Percentiles rank a stretch among this genome's conserved stretches.
These are phyloP conservation scores for Arion vulgaris DNA, from an alignment of 1,140 invertebrate species.

Conservation along the genomic window DNA sequence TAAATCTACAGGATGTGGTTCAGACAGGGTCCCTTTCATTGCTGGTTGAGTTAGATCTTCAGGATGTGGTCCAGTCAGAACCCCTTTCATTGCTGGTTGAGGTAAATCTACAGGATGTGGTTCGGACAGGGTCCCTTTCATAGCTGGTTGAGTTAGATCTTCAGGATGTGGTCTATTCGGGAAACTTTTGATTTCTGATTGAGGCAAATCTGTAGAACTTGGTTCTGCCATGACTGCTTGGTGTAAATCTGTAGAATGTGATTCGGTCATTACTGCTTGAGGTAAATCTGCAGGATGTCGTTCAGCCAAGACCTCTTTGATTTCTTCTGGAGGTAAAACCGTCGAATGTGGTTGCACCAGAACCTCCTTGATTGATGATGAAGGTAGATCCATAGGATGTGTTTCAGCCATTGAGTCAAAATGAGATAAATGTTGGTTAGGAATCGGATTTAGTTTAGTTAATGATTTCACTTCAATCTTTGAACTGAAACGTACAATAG, in stretches of 20 bases:
- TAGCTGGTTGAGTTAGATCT: conserved; percentile 51
- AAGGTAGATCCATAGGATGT: conserved; percentile 49
- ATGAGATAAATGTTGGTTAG: conserved; percentile 17
- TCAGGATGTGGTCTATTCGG: conserved; percentile 50
- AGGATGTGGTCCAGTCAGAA: conserved; percentile 48
- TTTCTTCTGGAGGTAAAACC: conserved; percentile 51
- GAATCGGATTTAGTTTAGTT: conserved; percentile 10
- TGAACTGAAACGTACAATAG: background rate
- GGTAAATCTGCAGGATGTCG: conserved; percentile 49
- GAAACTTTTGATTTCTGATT: conserved; percentile 54
- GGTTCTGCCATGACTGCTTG: conserved; percentile 41
- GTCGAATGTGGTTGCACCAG: conserved; percentile 42
- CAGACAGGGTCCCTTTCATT: conserved; percentile 43
- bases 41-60: conserved; percentile 52
- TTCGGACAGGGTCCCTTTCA: conserved; percentile 43
- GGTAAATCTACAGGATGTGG: conserved; percentile 49
- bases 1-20: conserved; percentile 44
- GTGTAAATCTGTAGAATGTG: conserved; percentile 47
- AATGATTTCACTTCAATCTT: background rate
- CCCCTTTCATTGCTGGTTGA: conserved; percentile 57
- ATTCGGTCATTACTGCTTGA: conserved; percentile 37
- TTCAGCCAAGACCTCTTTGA: conserved; percentile 44
- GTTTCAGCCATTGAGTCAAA: conserved; percentile 10
- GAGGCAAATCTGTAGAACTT: conserved; percentile 49
- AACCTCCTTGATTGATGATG: conserved; percentile 53